Evolutionary conservation across 2,888 invertebrate species (phyloP), one percentile per base, ranked within the genome.

Genomic region (Synanthedon myopaeformis): DNA sequence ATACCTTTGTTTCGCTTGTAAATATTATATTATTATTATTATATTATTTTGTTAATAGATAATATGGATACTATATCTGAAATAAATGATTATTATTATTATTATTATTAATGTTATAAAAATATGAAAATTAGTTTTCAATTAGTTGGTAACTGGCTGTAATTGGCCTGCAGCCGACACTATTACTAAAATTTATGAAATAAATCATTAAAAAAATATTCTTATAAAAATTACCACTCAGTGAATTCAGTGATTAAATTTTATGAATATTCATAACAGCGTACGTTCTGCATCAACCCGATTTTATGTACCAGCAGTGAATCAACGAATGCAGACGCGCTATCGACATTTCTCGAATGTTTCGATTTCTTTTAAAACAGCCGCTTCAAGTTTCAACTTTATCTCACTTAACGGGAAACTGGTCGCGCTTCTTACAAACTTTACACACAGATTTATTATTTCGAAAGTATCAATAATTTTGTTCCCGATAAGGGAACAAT

Each of bases 321-420:
- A 53, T 53, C 57, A 54, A 55, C 53, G 52, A 49, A 13, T 49
- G 42, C 28, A 42, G 19, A 41, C 52, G 49, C 49, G 23, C 49
- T 12, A 14, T 69, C 70, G 62, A 63, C 66, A 74, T 71, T 66
- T 69, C 69, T 71, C 62, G 70, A 67, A 76, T 73, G 66, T 69
- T 73, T 74, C 62, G 57, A 67, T 61, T 72, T 73, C 73, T 75
- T 79, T 77, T 75, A 69, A 74, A 65, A 68, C 62, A 58, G 61
- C 70, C 76, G 78, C 72, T 62, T 67, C 68, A 61, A 68, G 70
- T 74, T 75, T 72, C 64, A 66, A 71, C 66, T 69, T 74, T 74
- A 74, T 73, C 72, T 62, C 57, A 62, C 64, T 63, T 79, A 76
- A 80, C 74, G 73, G 78, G 69, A 69, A 70, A 73, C 78, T 66